Evolutionary conservation across 2,888 invertebrate genomes (phyloP), one percentile per base, ranked within the genome.

Genomic region (Argyra leucocephala): DNA sequence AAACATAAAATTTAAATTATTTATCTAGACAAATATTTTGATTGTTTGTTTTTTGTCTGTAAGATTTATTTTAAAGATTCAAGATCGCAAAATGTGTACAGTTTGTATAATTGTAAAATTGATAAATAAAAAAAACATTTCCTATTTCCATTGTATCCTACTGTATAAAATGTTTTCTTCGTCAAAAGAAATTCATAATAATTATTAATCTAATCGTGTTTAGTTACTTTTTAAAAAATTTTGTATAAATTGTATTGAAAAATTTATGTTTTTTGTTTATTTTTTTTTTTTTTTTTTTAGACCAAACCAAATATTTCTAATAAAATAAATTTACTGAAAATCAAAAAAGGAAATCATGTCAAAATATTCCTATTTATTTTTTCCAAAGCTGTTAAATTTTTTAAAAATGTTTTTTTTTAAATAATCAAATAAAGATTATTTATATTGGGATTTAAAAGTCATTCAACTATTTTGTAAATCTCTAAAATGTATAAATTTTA

Each of bases 231-330:
- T 48, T n/a, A 18, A 18, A 3, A 10, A 18, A 48, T 18, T 48
- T 48, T 48, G 48, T 48, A 31, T 31, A 48, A 48, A 48, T 48
- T 48, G n/a, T 48, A 48, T 48, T 48, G 12, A 48, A n/a, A 48
- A 48, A 31, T 7, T 31, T 31, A 31, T 7, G 10, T 5, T n/a
- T 31, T 5, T 48, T 18, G 48, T 18, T 48, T 18, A 48, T 48
- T 48, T 48, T 31, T 31, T 26, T 26, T 26, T 26, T 26, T 26
- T 26, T 26, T 26, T 31, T 31, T 48, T 48, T 48, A 48, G 48
- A 18, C 4, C 48, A 48, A 31, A 48, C 48, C 48, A 48, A 48
- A 48, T 48, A 48, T 18, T 48, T 48, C 15, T 48, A 48, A 48
- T 48, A 31, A 26, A 18, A 48, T 48, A 48, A 48, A n/a, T 15